Percentiles rank a stretch among this genome's conserved stretches.
These are phyloP conservation scores for Tenebrio molitor DNA, from an alignment of 1,140 invertebrate genomes.

Conservation along the genomic window DNA sequence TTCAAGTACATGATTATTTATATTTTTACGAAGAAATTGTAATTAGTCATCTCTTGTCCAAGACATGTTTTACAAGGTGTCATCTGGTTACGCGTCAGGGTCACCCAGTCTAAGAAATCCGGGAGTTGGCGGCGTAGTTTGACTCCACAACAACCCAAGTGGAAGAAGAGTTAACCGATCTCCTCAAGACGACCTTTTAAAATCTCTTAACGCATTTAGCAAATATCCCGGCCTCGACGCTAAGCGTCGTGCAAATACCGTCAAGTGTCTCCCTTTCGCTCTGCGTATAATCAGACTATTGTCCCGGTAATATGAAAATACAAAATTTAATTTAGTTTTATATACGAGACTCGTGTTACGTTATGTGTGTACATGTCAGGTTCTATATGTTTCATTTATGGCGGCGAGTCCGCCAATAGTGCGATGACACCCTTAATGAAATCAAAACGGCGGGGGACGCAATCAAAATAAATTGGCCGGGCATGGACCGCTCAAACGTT, in stretches of 20 bases:
- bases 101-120: too few relatives aligned
- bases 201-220: slow-evolving; percentile 36
- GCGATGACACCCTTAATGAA: slow-evolving; percentile 63
- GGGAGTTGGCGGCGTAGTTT: too few relatives aligned
- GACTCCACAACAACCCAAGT: background rate
- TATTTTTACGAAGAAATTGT: too few relatives aligned
- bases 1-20: too few relatives aligned
- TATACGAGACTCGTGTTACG: slow-evolving; percentile 50
- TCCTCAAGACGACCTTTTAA: slow-evolving; percentile 27
- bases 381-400: slow-evolving; percentile 57
- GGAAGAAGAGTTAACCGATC: slow-evolving; percentile 31
- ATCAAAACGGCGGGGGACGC: slow-evolving; percentile 56
- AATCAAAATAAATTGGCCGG: slow-evolving; percentile 44
- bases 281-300: slow-evolving; percentile 47
- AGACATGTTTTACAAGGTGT: too few relatives aligned
- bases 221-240: slow-evolving; percentile 14
- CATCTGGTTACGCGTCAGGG: too few relatives aligned
- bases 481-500: slow-evolving; percentile 36
- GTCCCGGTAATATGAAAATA: slow-evolving; percentile 54
- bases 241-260: slow-evolving; percentile 33
- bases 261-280: slow-evolving; percentile 13
- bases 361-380: slow-evolving; percentile 51
- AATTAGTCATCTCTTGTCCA: too few relatives aligned
- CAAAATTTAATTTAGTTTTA: slow-evolving; percentile 62
- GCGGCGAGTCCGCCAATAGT: slow-evolving; percentile 55